Base-by-base conservation (phyloP, 2,888 invertebrate species). In the Spodoptera exigua region DNA sequence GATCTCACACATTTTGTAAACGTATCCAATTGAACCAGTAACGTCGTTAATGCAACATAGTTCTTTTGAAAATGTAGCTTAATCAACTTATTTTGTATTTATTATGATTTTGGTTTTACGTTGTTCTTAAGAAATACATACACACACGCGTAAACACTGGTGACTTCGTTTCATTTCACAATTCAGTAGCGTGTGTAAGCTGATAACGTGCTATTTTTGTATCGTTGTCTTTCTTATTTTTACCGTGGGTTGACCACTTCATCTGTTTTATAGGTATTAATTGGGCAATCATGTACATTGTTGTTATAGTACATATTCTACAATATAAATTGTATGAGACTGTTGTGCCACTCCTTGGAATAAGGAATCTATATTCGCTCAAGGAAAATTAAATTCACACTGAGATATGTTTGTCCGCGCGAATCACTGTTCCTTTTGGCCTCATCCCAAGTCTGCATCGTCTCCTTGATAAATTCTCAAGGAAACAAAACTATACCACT, bases 391-490 rank as follows among this genome's bases (percentile, higher is more conserved):
- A 62, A 65, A 74, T 71, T 61, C 68, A 62, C 76, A 59, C 53
- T 61, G 55, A 70, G 61, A 69, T 74, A 74, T 65, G 53, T 71
- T 78, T 66, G 56, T 78, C 78, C 56, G 65, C 64, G 62, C 67
- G 75, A 79, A 71, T 65, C 66, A 59, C 61, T 83, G 78, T 84
- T 86, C 82, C 80, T 81, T 80, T 90, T 92, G 93, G 91, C 89
- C 61, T 55, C 41, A 46, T 61, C 79, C 92, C 91, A 92, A 92
- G 80, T 84, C 82, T 74, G 70, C 69, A 76, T 68, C 72, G 81
- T 80, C 79, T 84, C 82, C 82, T 87, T 82, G 83, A 86, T 85
- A 81, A 77, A 83, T 82, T 82, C 77, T 75, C 61, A 68, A 79
- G 68, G 67, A 83, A 82, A 79, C 77, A 70, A 74, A 72, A 64